phyloP scores from a whole-genome alignment of 2,888 invertebrate genomes.

The Romanomermis culicivorax region DNA sequence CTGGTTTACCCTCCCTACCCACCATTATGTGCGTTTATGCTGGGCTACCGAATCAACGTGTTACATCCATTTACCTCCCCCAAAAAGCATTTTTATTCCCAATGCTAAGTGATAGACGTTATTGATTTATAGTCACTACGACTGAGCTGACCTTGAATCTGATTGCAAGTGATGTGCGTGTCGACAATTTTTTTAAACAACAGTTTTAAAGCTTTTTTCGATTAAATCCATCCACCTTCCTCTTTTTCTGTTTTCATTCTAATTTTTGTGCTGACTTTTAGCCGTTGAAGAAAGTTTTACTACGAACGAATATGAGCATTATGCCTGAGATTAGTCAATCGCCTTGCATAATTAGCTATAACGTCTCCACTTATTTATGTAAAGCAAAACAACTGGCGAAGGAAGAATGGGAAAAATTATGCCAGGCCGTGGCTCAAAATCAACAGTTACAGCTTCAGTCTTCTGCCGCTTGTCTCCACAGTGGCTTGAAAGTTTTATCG shows the following conservation, averaged over 20 bases:
- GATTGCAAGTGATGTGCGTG: too few relatives aligned
- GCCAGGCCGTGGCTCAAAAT: constrained; percentile 6
- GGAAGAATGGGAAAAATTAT: constrained; percentile 28
- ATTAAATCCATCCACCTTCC: constrained; percentile 4
- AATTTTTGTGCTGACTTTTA: too few relatives aligned
- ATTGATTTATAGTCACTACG: too few relatives aligned
- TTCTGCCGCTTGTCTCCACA: neutral
- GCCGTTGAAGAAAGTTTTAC: constrained; percentile 65
- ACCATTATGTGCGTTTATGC: too few relatives aligned
- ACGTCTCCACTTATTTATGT: constrained; percentile 78
- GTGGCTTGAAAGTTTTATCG: neutral
- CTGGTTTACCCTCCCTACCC: too few relatives aligned
- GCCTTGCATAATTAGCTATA: constrained; percentile 42
- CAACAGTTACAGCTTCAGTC: constrained; percentile 34
- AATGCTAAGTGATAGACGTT: too few relatives aligned
- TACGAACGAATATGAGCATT: constrained; percentile 34
- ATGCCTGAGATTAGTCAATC: constrained; percentile 56
- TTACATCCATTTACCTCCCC: too few relatives aligned
- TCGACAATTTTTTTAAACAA: too few relatives aligned
- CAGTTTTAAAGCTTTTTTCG: neutral
- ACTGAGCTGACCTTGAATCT: too few relatives aligned
- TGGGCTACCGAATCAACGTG: too few relatives aligned
- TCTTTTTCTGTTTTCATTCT: too few relatives aligned
- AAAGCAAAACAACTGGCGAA: constrained; percentile 72
- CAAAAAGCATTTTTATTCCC: too few relatives aligned